A percentile compares a stretch with the other conserved stretches of the same genome.
Evolutionary conservation across 1,140 invertebrate genomes (phyloP).

Genomic region (Atopsyche davidsoni): DNA sequence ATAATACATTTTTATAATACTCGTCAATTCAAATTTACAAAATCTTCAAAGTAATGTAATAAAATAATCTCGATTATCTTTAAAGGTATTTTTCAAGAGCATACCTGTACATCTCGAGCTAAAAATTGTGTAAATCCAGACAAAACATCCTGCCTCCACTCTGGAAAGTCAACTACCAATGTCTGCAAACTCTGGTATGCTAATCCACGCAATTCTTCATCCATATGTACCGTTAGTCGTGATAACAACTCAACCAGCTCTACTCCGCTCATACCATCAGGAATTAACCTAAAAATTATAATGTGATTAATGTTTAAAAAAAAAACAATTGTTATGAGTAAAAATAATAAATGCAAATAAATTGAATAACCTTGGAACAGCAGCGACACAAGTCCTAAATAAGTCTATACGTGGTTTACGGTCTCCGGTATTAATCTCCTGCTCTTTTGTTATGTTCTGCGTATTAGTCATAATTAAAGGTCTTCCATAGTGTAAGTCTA

Average conservation of each 20-base stretch:
- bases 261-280: conserved; percentile 90
- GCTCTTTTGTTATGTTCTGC: conserved; percentile 94
- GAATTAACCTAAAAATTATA: conserved; percentile 65
- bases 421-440: conserved; percentile 94
- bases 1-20: no score
- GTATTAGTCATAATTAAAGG: conserved; percentile 93
- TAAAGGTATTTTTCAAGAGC: background rate
- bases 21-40: no score
- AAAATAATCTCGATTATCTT: background rate
- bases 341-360: background rate
- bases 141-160: conserved; percentile 95
- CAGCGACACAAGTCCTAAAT: conserved; percentile 96
- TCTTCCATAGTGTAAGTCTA: conserved; percentile 94
- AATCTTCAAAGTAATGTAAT: background rate
- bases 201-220: conserved; percentile 81
- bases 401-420: conserved; percentile 97
- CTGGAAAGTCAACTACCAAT: conserved; percentile 90
- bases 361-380: conserved; percentile 67
- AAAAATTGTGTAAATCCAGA: conserved; percentile 93
- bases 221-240: conserved; percentile 89
- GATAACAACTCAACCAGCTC: conserved; percentile 91
- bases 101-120: conserved; percentile 80
- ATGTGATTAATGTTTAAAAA: background rate
- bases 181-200: conserved; percentile 96
- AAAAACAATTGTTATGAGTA: background rate